A percentile compares a stretch with the other conserved stretches of the same genome.
These are phyloP conservation scores for Polyommatus iphigenia DNA, from an alignment of 2,888 invertebrate species.

Conservation along the genomic window DNA sequence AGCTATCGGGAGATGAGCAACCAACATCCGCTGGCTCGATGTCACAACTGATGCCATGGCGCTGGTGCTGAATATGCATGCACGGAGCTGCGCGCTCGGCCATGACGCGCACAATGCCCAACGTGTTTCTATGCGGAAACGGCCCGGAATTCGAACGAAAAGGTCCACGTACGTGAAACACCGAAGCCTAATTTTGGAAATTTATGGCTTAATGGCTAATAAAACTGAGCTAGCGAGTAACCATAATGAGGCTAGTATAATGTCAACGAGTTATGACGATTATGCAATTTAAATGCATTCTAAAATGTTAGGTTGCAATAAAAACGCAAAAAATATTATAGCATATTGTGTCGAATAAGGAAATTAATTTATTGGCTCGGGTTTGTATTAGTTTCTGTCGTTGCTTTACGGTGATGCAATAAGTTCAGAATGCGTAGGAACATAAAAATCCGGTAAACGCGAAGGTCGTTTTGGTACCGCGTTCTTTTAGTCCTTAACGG, in stretches of 20 bases:
- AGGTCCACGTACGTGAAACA: constrained; percentile 17
- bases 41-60: not conserved
- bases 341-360: not conserved
- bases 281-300: constrained; percentile 9
- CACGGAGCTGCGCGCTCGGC: constrained; percentile 10
- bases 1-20: constrained; percentile 22
- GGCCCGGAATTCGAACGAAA: not conserved
- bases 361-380: not conserved
- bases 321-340: constrained; percentile 12
- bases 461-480: not conserved
- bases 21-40: constrained; percentile 2
- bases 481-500: constrained; percentile 3
- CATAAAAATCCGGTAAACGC: not conserved
- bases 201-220: constrained; percentile 16
- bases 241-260: constrained; percentile 6
- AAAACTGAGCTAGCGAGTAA: constrained; percentile 6
- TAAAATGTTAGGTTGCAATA: constrained; percentile 21
- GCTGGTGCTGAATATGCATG: constrained; percentile 16
- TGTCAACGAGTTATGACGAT: constrained; percentile 22
- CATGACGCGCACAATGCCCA: constrained; percentile 29
- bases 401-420: not conserved
- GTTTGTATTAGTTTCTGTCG: not conserved
- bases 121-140: constrained; percentile 24
- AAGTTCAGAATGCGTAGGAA: constrained; percentile 15
- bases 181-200: constrained; percentile 3